phyloP scores from a whole-genome alignment of 2,888 invertebrate species.

The Archips xylosteana region DNA sequence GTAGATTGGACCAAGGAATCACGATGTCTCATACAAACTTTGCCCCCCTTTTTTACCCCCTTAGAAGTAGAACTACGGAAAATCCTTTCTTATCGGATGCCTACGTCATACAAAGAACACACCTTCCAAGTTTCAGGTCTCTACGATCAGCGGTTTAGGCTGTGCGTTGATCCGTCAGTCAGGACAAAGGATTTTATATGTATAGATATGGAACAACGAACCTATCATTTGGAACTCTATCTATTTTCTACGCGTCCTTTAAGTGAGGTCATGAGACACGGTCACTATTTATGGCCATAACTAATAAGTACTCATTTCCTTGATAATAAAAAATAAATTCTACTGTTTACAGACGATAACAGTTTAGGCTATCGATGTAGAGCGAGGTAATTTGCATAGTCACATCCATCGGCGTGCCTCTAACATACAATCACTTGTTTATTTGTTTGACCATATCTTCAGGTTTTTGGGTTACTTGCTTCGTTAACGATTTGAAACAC shows the following conservation, averaged over 20 bases:
- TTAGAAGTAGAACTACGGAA: too few relatives aligned
- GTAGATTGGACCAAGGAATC: too few relatives aligned
- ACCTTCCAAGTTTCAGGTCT: too few relatives aligned
- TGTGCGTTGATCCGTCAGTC: too few relatives aligned
- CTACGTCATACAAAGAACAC: too few relatives aligned
- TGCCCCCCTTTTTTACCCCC: too few relatives aligned
- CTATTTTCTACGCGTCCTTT: not conserved
- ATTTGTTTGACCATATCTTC: conserved; percentile 19
- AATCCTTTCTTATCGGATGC: too few relatives aligned
- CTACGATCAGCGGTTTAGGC: too few relatives aligned
- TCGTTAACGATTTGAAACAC: conserved; percentile 1
- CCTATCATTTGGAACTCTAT: not conserved
- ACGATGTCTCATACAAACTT: too few relatives aligned
- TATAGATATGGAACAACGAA: not conserved
- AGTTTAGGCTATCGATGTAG: conserved; percentile 37
- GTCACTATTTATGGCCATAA: not conserved
- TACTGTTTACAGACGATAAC: conserved; percentile 26
- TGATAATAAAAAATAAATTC: conserved; percentile 21
- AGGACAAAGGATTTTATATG: too few relatives aligned
- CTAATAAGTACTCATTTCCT: conserved; percentile 12
- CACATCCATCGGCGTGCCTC: conserved; percentile 1
- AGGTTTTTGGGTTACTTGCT: conserved; percentile 6
- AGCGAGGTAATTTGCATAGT: conserved; percentile 35
- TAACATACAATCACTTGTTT: conserved; percentile 6
- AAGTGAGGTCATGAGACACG: conserved; percentile 14